phyloP scores from a whole-genome alignment of 2,888 invertebrate genomes.

The Chrysolina oricalcia region DNA sequence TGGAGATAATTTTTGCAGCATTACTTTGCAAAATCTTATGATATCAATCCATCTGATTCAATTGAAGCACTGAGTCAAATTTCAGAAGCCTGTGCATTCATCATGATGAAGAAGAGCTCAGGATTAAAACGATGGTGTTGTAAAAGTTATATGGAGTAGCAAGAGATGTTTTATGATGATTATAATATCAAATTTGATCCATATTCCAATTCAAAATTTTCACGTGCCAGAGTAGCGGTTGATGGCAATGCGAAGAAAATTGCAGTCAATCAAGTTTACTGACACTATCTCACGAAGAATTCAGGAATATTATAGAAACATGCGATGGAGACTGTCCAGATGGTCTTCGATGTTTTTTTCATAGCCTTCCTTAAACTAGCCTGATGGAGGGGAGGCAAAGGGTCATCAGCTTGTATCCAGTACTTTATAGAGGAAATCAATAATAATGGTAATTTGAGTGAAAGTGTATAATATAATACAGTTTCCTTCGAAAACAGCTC shows the following conservation, averaged over 20 bases:
- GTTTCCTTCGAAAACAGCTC: too few relatives aligned
- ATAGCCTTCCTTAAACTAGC: too few relatives aligned
- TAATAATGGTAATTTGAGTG: too few relatives aligned
- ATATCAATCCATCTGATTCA: too few relatives aligned
- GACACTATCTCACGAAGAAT: background rate
- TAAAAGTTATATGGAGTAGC: slow-evolving; percentile 28
- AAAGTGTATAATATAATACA: too few relatives aligned
- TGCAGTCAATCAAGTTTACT: background rate
- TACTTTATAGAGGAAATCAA: too few relatives aligned
- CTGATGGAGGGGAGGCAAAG: too few relatives aligned
- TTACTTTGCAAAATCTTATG: slow-evolving; percentile 1
- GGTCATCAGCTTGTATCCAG: too few relatives aligned
- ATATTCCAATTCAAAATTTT: slow-evolving; percentile 10
- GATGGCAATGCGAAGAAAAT: slow-evolving; percentile 29
- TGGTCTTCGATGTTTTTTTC: background rate
- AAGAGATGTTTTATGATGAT: slow-evolving; percentile 15
- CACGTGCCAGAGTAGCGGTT: slow-evolving; percentile 10
- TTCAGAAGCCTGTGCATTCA: too few relatives aligned
- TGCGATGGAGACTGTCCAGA: background rate
- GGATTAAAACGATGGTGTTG: slow-evolving; percentile 21
- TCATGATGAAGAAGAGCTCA: slow-evolving; percentile 27
- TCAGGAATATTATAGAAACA: background rate
- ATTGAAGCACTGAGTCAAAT: background rate
- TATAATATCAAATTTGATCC: slow-evolving; percentile 15
- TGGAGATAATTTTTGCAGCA: slow-evolving; percentile 16